Conservation (phyloP, 2,113 vertebrate genomes). For the Psephotus haematonotus region DNA sequence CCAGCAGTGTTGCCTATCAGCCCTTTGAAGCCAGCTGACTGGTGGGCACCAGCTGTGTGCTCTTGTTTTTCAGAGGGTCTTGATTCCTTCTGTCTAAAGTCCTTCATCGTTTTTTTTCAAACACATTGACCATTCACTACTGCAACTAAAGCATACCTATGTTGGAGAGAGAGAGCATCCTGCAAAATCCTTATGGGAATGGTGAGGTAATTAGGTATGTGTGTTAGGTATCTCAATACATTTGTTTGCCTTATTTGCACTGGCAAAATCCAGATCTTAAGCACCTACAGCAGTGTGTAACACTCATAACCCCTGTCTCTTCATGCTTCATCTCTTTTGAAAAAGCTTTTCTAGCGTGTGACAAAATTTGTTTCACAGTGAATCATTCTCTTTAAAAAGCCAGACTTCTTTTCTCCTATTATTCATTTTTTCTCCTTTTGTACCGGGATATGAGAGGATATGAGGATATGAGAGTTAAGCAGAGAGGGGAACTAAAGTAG, state of each 20-base stretch:
- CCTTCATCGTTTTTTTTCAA: neutral
- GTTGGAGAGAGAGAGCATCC: neutral
- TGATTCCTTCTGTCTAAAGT: neutral
- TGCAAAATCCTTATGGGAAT: neutral
- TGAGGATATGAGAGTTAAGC: neutral
- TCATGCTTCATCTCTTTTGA: neutral
- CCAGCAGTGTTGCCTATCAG: neutral
- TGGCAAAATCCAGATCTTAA: neutral
- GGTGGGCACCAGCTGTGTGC: neutral
- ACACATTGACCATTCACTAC: neutral
- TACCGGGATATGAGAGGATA: neutral
- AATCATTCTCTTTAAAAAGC: neutral
- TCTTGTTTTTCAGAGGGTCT: neutral
- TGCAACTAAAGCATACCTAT: neutral
- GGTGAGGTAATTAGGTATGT: neutral
- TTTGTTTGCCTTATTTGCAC: neutral
- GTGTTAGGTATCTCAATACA: neutral
- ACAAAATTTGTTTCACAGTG: neutral
- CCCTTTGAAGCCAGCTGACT: neutral
- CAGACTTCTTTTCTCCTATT: neutral
- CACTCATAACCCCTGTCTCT: neutral
- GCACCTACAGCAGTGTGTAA: neutral
- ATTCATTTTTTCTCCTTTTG: neutral
- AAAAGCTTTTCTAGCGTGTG: neutral
- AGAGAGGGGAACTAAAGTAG: neutral